These are phyloP conservation scores for Capitulum mitella DNA, from an alignment of 2,888 invertebrate genomes.

Conservation along the genomic window DNA sequence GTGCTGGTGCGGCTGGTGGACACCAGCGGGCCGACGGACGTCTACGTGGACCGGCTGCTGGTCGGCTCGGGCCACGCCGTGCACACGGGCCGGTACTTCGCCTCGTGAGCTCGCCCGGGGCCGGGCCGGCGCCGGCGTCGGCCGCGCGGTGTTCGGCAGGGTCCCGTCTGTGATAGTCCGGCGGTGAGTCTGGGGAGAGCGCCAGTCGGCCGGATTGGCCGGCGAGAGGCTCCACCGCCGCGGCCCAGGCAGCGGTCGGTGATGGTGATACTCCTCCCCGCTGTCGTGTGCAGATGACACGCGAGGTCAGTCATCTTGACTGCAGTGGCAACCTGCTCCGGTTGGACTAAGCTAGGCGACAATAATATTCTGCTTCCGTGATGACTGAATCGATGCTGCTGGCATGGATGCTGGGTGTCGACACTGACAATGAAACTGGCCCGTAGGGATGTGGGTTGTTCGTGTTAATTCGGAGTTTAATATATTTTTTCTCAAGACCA, in stretches of 20 bases:
- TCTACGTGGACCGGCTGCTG: neutral
- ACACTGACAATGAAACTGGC: neutral
- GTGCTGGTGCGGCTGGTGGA: constrained; percentile 9
- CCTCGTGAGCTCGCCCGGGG: neutral
- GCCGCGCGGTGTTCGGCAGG: too few relatives aligned
- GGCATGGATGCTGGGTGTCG: neutral
- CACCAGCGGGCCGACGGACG: neutral
- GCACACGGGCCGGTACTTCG: neutral
- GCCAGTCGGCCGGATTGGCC: neutral
- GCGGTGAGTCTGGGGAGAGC: neutral
- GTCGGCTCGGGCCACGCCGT: neutral
- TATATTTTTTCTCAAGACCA: neutral
- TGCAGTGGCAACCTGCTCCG: too few relatives aligned
- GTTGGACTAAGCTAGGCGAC: too few relatives aligned
- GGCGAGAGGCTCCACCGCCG: neutral
- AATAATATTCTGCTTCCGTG: too few relatives aligned
- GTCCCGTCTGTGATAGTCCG: neutral
- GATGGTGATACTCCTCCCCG: too few relatives aligned
- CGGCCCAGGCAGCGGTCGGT: neutral
- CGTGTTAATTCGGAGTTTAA: neutral
- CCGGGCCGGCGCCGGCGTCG: too few relatives aligned
- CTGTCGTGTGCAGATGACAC: too few relatives aligned
- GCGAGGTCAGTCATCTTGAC: too few relatives aligned
- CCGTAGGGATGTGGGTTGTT: neutral
- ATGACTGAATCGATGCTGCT: too few relatives aligned